phyloP scores from a whole-genome alignment of 1,140 invertebrate genomes.

The Nasonia vitripennis region DNA sequence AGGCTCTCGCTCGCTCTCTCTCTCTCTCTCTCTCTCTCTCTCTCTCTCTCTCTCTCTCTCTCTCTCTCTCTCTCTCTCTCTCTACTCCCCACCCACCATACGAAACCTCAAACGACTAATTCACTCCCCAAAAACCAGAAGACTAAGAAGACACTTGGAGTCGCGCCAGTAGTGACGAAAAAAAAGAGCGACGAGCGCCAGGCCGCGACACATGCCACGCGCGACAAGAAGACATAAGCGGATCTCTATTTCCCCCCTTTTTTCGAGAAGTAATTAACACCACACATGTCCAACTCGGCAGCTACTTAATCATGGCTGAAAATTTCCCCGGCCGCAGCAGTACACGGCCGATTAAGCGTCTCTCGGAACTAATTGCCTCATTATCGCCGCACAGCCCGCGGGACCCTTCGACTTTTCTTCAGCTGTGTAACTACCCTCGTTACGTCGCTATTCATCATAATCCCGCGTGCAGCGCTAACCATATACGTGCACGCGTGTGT shows the following conservation, averaged over 20 bases:
- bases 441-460: constrained; percentile 39
- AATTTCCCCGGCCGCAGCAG: constrained; percentile 57
- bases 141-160: neutral
- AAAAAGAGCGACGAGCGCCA: neutral
- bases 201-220: neutral
- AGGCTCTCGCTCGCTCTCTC: too few relatives aligned
- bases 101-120: neutral
- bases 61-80: too few relatives aligned
- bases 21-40: too few relatives aligned
- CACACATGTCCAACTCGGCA: constrained; percentile 63
- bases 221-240: neutral
- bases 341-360: constrained; percentile 60
- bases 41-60: too few relatives aligned
- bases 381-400: constrained; percentile 43
- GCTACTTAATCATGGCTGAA: constrained; percentile 65
- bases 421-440: constrained; percentile 14
- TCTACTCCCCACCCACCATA: too few relatives aligned
- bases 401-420: constrained; percentile 32
- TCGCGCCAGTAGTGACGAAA: neutral
- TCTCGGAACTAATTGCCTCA: constrained; percentile 55
- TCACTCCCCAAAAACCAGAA: neutral
- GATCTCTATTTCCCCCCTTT: neutral
- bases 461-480: neutral
- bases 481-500: neutral
- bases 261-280: constrained; percentile 64